Base-by-base conservation (phyloP, 2,113 vertebrate species). In the Bos indicus region DNA sequence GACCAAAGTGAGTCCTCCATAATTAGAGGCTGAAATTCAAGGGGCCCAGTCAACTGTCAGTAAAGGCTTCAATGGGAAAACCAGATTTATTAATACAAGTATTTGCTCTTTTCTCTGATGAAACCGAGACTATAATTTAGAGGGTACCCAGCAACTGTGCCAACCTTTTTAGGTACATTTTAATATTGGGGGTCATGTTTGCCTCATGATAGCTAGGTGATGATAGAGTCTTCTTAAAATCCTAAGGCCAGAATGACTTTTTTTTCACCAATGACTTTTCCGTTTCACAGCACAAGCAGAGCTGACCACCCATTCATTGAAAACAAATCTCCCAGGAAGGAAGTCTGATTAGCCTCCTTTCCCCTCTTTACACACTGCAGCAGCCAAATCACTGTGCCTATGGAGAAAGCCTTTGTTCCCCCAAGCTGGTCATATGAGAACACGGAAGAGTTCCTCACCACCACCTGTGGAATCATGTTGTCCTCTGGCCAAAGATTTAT, bases 171-270 rank as follows among this genome's bases (percentile, higher is more conserved):
- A 67, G 51, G 78, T 28, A 82, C 1, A 59, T 54, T 33, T 81
- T 91, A 88, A 51, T 85, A 83, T 82, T 54, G 28, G 2, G 52
- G 43, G 19, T 52, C 19, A 28, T 40, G 25, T 59, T 85, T 88
- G 89, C 77, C 25, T 93, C 46, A 48, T 36, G 36, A 43, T 16
- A 80, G 6, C 46, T 95, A 91, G 43, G n/a, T 26, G 59, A 52
- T 54, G 12, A 43, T 57, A 71, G 0, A 40, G 23, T 93, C 96
- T 90, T 95, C 52, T 91, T n/a, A 88, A 89, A 82, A 46, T 30
- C 51, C 28, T 77, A 78, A 60, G 30, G 33, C 28, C 25, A 95
- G 80, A 78, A 90, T 56, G 88, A n/a, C 1, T 43, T 43, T 77
- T 43, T 43, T 77, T 77, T 7, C 71, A 77, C 71, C 40, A 60